Evolutionary conservation across 2,113 vertebrate species (phyloP).

Genomic region (Solenodon paradoxus): DNA sequence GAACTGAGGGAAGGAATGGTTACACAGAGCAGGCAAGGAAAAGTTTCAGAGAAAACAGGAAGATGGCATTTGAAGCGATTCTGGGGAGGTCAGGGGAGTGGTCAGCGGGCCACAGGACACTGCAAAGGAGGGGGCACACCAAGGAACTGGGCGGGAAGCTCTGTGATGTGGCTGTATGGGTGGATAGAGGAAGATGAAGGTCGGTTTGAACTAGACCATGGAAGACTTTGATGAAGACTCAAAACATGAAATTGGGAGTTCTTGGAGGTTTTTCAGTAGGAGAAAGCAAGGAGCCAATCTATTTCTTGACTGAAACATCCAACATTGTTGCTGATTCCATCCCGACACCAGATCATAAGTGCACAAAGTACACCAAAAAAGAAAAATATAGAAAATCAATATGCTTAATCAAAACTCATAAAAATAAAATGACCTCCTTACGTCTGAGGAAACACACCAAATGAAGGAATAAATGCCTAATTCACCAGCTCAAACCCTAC

Average conservation of each 20-base stretch:
- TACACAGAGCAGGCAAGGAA: no score
- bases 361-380: slow-evolving; percentile 5
- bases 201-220: neutral
- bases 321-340: slow-evolving; percentile 30
- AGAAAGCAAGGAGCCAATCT: neutral
- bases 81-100: neutral
- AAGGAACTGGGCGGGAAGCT: neutral
- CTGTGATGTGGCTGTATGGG: fast-evolving
- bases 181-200: neutral
- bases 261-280: neutral
- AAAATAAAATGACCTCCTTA: neutral
- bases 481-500: neutral
- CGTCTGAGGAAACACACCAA: neutral
- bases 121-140: neutral
- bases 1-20: neutral
- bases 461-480: neutral
- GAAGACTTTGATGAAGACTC: neutral
- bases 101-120: fast-evolving
- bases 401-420: slow-evolving; percentile 29
- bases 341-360: slow-evolving; percentile 4
- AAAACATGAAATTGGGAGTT: neutral
- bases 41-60: no score
- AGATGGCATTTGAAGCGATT: neutral
- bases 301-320: slow-evolving; percentile 23
- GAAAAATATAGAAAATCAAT: slow-evolving; percentile 36